These are phyloP conservation scores for Mesoligia furuncula DNA, from an alignment of 2,888 invertebrate species.

Conservation along the genomic window DNA sequence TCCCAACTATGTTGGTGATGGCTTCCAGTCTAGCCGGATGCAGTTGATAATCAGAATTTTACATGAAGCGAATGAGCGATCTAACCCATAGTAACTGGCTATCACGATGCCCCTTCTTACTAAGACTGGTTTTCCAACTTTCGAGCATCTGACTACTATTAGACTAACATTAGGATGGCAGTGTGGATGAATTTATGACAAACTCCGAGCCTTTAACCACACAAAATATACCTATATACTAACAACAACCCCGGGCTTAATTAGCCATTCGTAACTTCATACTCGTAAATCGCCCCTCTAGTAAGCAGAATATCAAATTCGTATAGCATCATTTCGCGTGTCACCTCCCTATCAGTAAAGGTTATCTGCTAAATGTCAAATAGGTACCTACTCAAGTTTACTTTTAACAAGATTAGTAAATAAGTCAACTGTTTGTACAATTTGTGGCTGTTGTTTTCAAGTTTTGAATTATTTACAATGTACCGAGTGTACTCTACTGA, in stretches of 20 bases:
- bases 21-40: too few relatives aligned
- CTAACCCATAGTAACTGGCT: not conserved
- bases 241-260: slow-evolving; percentile 26
- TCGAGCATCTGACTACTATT: too few relatives aligned
- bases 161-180: not conserved
- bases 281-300: not conserved
- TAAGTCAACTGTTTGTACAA: slow-evolving; percentile 18
- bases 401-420: slow-evolving; percentile 40
- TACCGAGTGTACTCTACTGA: not conserved
- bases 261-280: slow-evolving; percentile 21
- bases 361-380: slow-evolving; percentile 44
- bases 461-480: slow-evolving; percentile 29
- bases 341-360: slow-evolving; percentile 22
- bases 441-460: slow-evolving; percentile 34
- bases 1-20: too few relatives aligned
- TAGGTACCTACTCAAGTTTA: slow-evolving; percentile 14
- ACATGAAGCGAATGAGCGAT: not conserved
- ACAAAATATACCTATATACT: not conserved
- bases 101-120: not conserved
- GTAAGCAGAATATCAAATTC: slow-evolving; percentile 29
- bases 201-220: not conserved
- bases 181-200: not conserved
- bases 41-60: not conserved
- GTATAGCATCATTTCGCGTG: slow-evolving; percentile 17
- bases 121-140: not conserved